Evolutionary conservation across 2,888 invertebrate genomes (phyloP), one percentile per base, ranked within the genome.

Genomic region (Anticlea derivata): DNA sequence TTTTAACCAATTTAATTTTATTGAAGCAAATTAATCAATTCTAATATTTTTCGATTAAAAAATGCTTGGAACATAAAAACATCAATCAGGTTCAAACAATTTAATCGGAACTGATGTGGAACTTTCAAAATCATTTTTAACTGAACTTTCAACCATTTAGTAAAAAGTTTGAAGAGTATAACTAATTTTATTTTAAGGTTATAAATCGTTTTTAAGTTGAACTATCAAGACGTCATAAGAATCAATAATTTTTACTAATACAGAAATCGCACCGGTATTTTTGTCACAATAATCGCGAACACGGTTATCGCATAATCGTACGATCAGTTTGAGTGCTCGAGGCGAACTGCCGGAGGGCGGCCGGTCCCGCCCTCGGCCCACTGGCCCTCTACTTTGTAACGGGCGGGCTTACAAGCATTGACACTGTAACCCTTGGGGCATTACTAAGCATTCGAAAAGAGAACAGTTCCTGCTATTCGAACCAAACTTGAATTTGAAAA

Each of bases 271-370:
- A 33, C 22, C 13, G 23, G n/a, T 22, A 12, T 27, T 13, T 11
- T 7, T 26, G 23, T 22, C n/a, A 31, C 22, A 22, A 10, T 22
- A 5, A 35, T 48, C 26, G 33, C 40, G 34, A 27, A 24, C 11
- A 7, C 17, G 17, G 4, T 17, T 11, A 7, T 24, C 23, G 7
- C 22, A 24, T 43, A 30, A 39, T 30, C 38, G 17, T 31, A 10
- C 75, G 76, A 70, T 73, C 80, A 78, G 73, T 68, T 78, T 80
- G 84, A 80, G 80, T 67, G 82, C 73, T 75, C 75, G 70, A 61
- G 65, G 66, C 73, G 60, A 77, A 88, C 89, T 88, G 88, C 89
- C 88, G 83, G n/a, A 83, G 87, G 88, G 87, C 86, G 85, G 81
- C n/a, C 69, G 68, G 66, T 58, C 66, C 77, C 80, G 83, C 86